Base-by-base conservation (phyloP, 2,888 invertebrate species). In the Drosophila bunnanda region DNA sequence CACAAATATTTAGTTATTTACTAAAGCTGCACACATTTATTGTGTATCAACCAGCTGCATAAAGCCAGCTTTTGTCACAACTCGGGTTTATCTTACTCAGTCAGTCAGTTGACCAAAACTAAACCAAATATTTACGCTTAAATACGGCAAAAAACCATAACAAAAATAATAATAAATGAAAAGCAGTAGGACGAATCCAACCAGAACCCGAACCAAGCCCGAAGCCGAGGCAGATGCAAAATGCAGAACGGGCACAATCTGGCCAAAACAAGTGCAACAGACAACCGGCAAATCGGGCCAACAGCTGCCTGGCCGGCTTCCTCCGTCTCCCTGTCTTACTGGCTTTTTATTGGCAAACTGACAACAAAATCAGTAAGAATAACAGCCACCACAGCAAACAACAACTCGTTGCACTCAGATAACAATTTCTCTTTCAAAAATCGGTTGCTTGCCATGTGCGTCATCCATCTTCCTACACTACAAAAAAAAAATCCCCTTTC, bases 321-420 rank as follows among this genome's bases (percentile, higher is more conserved):
- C 32, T 32, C 20, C 15, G 22, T 44, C 43, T 22, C 15, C 15
- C 15, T 20, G 32, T 57, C 32, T 25, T 20, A 25, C 43, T 44
- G 17, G 9, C 34, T 52, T 34, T 64, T 64, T 62, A 39, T 41
- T 52, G 50, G 22, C 30, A 15, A 32, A 22, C 43, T 44, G 65
- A 56, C 60, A 60, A 60, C 22, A 32, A 28, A 50, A 59, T 39
- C 50, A 32, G 32, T 15, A 34, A 48, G 48, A 59, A 48, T 34
- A 50, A 64, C 22, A 64, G 38, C 46, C 57, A 32, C 7, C 28
- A 57, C 57, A 38, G 50, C 50, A 60, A 60, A 41, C 52, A 13
- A 38, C 77, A 82, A 82, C 80, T 80, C 66, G 76, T 75, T 80
- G 81, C 75, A 71, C 36, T 61, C 69, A 80, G 70, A 75, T 72